Base-by-base conservation (phyloP, 2,113 vertebrate species). In the Shinisaurus crocodilurus region DNA sequence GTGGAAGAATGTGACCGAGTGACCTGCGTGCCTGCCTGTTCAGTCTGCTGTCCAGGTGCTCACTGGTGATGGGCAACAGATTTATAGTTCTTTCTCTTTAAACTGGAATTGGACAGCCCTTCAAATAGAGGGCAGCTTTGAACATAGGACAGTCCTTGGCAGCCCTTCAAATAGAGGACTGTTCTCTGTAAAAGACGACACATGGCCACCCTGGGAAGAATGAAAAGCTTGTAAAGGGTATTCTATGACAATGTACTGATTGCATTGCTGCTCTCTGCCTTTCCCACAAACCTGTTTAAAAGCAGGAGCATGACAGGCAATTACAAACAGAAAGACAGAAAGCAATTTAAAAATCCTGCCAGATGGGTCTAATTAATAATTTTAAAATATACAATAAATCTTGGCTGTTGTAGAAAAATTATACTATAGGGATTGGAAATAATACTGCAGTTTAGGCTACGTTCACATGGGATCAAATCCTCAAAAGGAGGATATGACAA, bases 391-490 rank as follows among this genome's bases (percentile, higher is more conserved):
- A 45, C 25, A 34, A 85, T 48, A 23, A 50, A 72, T n/a, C 48
- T 80, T 80, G 45, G 43, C 25, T 32, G 25, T 10, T 67, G 32
- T 20, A 29, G 29, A 34, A 60, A 89, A 90, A 80, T 87, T 34
- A 48, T 32, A 86, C 69, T 88, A 16, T 34, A 29, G 7, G 7
- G n/a, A 60, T 40, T 23, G 16, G 29, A 0, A 92, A 0, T 13
- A 54, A 93, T 92, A 75, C 8, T 83, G 75, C 90, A 89, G 85
- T 85, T 43, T 12, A 89, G 85, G 86, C 8, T 12, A 0, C 65
- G 34, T 69, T 93, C 18, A 92, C 86, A 89, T 93, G 81, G 77
- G 69, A 54, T 81, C 37, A 37, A 84, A 80, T 77, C 29, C n/a
- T 34, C 34, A 34, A 74, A 90, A 87, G 45, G 80, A 82, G 87